These are phyloP conservation scores for Felis chaus DNA, from an alignment of 2,113 vertebrate species.

Conservation along the genomic window DNA sequence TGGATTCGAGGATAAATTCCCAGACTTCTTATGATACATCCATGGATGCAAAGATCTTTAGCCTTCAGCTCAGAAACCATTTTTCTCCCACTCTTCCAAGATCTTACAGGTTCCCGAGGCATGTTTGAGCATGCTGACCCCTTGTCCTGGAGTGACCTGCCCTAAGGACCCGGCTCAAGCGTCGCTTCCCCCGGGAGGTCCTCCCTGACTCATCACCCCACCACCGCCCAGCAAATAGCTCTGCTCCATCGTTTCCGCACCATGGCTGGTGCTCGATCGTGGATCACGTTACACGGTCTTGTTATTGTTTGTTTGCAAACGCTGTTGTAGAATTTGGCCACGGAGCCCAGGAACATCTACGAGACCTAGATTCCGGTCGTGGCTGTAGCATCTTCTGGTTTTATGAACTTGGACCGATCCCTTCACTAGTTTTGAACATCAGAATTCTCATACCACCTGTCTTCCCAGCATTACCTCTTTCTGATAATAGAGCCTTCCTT, in stretches of 20 bases:
- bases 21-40: neutral
- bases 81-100: neutral
- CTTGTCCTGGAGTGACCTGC: neutral
- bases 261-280: neutral
- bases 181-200: neutral
- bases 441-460: neutral
- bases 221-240: neutral
- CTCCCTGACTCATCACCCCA: neutral
- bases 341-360: neutral
- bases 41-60: neutral
- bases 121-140: neutral
- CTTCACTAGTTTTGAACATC: neutral
- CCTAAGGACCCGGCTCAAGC: neutral
- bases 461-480: neutral
- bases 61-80: neutral
- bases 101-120: neutral
- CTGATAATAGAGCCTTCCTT: neutral
- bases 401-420: neutral
- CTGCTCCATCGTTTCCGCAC: neutral
- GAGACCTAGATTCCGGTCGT: neutral
- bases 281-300: neutral
- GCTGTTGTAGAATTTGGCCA: neutral
- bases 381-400: neutral
- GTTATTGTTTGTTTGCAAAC: neutral
- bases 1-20: neutral